These are phyloP conservation scores for Phainopepla nitens DNA, from an alignment of 2,113 vertebrate species.

Conservation along the genomic window DNA sequence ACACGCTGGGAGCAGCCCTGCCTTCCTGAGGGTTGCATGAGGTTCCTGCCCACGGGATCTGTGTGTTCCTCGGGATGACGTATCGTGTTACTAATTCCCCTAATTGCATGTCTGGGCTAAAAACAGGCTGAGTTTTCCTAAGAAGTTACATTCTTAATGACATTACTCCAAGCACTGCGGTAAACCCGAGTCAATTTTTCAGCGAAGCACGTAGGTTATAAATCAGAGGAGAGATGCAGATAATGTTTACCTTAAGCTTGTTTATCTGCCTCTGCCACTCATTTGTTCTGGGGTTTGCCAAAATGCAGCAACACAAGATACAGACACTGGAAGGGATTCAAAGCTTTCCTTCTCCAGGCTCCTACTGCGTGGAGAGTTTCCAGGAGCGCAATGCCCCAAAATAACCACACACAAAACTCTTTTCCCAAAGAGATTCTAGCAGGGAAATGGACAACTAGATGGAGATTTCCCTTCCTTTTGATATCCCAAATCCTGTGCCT, in stretches of 20 bases:
- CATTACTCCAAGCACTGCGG: constrained; percentile 62
- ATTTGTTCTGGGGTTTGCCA: constrained; percentile 41
- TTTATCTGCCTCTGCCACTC: constrained; percentile 63
- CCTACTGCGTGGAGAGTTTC: not conserved
- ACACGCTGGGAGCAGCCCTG: not conserved
- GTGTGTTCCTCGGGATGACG: constrained; percentile 51
- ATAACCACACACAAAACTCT: not conserved
- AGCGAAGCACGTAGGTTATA: constrained; percentile 25
- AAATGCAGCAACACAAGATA: constrained; percentile 13
- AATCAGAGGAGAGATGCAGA: constrained; percentile 53
- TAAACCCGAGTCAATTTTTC: constrained; percentile 53
- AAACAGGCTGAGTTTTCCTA: constrained; percentile 76
- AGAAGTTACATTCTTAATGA: constrained; percentile 73
- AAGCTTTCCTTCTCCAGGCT: constrained; percentile 46
- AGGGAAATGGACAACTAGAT: not conserved
- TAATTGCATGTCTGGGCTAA: constrained; percentile 78
- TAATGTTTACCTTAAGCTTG: constrained; percentile 71
- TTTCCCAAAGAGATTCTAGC: not conserved
- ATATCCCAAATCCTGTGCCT: fast-evolving
- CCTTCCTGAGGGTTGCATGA: constrained; percentile 55
- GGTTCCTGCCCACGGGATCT: constrained; percentile 40
- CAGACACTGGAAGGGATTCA: constrained; percentile 52
- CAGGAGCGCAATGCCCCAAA: not conserved
- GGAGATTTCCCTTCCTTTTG: not conserved
- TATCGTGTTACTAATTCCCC: constrained; percentile 75